These are phyloP conservation scores for Dinomys branickii DNA, from an alignment of 2,113 vertebrate species.

Conservation along the genomic window DNA sequence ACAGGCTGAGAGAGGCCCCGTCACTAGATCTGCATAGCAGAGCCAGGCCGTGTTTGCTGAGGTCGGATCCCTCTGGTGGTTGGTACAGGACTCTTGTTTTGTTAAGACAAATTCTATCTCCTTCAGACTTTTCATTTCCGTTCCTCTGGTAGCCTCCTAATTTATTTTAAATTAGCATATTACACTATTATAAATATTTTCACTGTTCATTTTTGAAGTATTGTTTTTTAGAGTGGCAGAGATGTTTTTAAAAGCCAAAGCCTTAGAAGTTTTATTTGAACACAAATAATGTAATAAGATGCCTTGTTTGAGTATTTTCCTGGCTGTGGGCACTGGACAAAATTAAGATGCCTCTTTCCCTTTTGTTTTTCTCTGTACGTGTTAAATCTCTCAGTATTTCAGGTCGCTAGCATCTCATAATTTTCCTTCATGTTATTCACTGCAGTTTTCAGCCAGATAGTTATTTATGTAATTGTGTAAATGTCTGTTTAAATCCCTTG, in stretches of 20 bases:
- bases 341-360: neutral
- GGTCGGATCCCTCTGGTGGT: neutral
- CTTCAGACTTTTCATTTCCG: neutral
- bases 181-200: conserved; percentile 9
- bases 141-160: neutral
- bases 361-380: neutral
- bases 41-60: neutral
- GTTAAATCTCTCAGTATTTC: neutral
- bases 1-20: neutral
- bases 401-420: neutral
- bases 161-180: conserved; percentile 48
- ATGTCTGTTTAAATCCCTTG: neutral
- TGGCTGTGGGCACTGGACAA: neutral
- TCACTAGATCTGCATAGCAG: neutral
- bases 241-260: conserved; percentile 38
- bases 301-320: conserved; percentile 29
- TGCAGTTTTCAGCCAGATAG: neutral
- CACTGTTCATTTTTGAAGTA: conserved; percentile 17
- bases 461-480: conserved; percentile 37
- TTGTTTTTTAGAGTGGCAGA: conserved; percentile 6
- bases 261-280: conserved; percentile 32
- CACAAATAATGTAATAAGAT: neutral
- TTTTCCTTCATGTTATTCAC: neutral
- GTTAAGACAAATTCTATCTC: neutral
- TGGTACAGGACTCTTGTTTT: neutral